Evolutionary conservation across 2,797 vertebrate genomes (phyloP).

Genomic region (Danio tinwini): DNA sequence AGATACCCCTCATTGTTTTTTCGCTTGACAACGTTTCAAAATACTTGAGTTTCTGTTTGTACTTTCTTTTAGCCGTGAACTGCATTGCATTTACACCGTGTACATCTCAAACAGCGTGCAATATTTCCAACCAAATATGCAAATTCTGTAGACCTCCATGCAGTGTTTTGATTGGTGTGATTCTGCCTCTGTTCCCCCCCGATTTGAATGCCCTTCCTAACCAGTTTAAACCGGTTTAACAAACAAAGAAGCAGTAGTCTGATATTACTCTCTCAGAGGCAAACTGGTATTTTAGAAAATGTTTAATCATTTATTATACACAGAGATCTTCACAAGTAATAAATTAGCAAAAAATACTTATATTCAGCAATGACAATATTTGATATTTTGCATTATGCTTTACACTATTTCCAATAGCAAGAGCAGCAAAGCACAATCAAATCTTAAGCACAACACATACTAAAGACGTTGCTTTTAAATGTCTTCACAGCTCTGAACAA

Average conservation of each 20-base stretch:
- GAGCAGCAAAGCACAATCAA: background rate
- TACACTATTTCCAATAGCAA: background rate
- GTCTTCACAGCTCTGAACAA: background rate
- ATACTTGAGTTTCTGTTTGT: background rate
- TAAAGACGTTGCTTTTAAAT: background rate
- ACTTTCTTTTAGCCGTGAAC: background rate
- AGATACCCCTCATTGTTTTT: too few species aligned
- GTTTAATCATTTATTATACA: background rate
- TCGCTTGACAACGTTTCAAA: background rate
- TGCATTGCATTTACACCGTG: background rate
- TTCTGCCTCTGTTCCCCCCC: background rate
- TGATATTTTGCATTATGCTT: background rate
- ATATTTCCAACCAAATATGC: background rate
- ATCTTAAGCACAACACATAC: background rate
- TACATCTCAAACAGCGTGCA: background rate
- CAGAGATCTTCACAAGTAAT: background rate
- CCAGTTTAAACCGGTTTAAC: slow-evolving; percentile 53
- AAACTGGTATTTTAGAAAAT: background rate
- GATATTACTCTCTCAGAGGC: background rate
- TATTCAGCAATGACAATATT: background rate
- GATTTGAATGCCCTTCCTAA: background rate
- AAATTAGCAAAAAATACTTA: slow-evolving; percentile 4
- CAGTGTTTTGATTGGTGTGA: slow-evolving; percentile 32
- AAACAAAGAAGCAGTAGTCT: slow-evolving; percentile 43
- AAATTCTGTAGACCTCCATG: background rate